Base-by-base conservation (phyloP, 2,797 vertebrate genomes). In the Peromyscus attwateri region DNA sequence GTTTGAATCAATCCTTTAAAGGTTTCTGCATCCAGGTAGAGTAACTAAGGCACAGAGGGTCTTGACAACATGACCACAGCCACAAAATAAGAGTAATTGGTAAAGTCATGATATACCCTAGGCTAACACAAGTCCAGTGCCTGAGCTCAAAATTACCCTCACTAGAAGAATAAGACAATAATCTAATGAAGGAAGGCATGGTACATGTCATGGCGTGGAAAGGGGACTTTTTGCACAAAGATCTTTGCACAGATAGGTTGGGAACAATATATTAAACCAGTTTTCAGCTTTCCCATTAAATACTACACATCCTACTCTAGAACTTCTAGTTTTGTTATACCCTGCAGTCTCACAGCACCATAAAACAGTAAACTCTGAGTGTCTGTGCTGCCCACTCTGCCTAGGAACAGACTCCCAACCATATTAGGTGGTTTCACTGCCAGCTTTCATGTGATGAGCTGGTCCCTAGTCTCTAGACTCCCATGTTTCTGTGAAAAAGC, bases 401-500 rank as follows among this genome's bases (percentile, higher is more conserved):
- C n/a, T 17, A 37, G 57, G 27, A 29, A 27, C 0, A 1, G 1
- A 46, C 9, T 68, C 27, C 31, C 31, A 17, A 0, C 40, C 13
- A 40, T 76, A 80, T 68, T 43, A 43, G 23, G 55, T 82, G 3
- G 23, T 34, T 31, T 27, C 70, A 40, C 43, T 10, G 2, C 46
- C 12, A 71, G 27, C 11, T 89, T 55, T 57, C 37, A 70, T 76
- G 34, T 75, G 49, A 64, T 34, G 40, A 89, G 11, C 29, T 62
- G 19, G 66, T 96, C 60, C 80, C 66, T 49, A 83, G 14, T 81
- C 17, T 82, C 27, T 23, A 92, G 84, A 29, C 27, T 82, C 29
- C 62, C 40, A n/a, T n/a, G 55, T 83, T 88, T 97, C 55, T 76
- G 34, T 60, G 96, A 96, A 66, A 16, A 93, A 92, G 23, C 75